Percentiles rank a stretch among this genome's conserved stretches.
phyloP scores from a whole-genome alignment of 2,888 invertebrate genomes.

The Platycheirus albimanus region DNA sequence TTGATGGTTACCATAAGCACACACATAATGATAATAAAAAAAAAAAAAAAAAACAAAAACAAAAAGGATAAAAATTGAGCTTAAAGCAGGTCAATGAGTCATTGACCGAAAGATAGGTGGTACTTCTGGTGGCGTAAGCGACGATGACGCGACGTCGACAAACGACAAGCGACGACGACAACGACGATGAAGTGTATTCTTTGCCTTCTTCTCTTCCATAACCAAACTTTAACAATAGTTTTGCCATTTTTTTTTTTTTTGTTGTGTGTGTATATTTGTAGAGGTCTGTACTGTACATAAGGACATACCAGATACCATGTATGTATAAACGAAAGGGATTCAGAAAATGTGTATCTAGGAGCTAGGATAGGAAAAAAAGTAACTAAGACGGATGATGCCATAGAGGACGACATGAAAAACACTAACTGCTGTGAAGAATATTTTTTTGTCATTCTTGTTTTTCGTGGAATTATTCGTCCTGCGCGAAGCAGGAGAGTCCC shows the following conservation, averaged over 20 bases:
- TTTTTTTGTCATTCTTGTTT: too few species aligned
- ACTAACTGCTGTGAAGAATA: constrained; percentile 36
- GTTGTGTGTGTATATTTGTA: constrained; percentile 4
- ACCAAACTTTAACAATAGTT: constrained; percentile 55
- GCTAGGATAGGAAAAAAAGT: constrained; percentile 4
- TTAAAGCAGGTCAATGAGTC: constrained; percentile 73
- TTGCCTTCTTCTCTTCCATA: constrained; percentile 25
- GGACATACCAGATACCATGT: too few species aligned
- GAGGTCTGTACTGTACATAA: constrained; percentile 7
- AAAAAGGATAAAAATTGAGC: constrained; percentile 36
- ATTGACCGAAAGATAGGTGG: constrained; percentile 72
- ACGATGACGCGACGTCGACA: not conserved
- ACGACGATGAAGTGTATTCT: constrained; percentile 23
- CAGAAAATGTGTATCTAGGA: not conserved
- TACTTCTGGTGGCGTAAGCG: constrained; percentile 34
- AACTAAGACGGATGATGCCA: constrained; percentile 49
- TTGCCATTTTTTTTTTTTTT: too few species aligned
- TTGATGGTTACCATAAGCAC: constrained; percentile 48
- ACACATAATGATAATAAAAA: not conserved
- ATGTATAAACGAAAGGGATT: not conserved
- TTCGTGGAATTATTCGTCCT: constrained; percentile 50
- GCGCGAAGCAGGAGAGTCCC: constrained; percentile 47
- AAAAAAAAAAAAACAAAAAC: constrained; percentile 7
- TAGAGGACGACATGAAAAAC: constrained; percentile 44
- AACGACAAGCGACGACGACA: not conserved